Evolutionary conservation across 1,140 invertebrate genomes (phyloP).

Genomic region (Drosophila repletoides): DNA sequence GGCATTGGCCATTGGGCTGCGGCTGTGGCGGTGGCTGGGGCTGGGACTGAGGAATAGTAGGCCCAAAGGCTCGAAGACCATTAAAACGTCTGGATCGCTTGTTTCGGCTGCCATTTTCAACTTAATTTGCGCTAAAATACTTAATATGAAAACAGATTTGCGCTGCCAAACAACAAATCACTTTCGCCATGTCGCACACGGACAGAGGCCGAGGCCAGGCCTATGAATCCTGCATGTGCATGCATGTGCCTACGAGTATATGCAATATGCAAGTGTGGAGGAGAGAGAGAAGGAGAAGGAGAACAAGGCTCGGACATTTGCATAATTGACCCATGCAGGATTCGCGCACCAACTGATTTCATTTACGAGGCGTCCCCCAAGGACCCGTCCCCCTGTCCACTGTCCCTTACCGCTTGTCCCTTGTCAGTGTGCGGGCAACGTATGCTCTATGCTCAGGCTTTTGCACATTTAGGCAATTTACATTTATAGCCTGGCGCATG

Average conservation of each 20-base stretch:
- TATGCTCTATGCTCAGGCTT: constrained; percentile 78
- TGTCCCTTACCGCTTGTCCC: neutral
- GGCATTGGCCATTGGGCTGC: constrained; percentile 9
- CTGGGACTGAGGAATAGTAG: neutral
- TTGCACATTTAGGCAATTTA: constrained; percentile 80
- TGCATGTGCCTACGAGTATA: neutral
- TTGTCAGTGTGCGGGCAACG: constrained; percentile 62
- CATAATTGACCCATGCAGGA: constrained; percentile 81
- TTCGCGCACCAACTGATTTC: constrained; percentile 81
- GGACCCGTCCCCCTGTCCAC: neutral
- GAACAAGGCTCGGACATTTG: constrained; percentile 62
- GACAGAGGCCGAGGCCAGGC: neutral
- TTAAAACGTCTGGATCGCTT: constrained; percentile 47
- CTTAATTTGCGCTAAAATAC: constrained; percentile 80
- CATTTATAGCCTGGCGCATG: constrained; percentile 79
- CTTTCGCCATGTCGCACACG: constrained; percentile 65
- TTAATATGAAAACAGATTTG: constrained; percentile 79
- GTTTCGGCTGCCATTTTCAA: constrained; percentile 55
- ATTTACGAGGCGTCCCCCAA: constrained; percentile 56
- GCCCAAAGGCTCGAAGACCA: neutral
- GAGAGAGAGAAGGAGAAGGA: neutral
- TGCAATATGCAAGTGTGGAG: neutral
- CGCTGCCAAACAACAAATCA: constrained; percentile 75
- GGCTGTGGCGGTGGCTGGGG: too few relatives aligned
- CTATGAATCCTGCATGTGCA: constrained; percentile 23